phyloP scores from a whole-genome alignment of 2,797 vertebrate species.

The Furcifer pardalis region DNA sequence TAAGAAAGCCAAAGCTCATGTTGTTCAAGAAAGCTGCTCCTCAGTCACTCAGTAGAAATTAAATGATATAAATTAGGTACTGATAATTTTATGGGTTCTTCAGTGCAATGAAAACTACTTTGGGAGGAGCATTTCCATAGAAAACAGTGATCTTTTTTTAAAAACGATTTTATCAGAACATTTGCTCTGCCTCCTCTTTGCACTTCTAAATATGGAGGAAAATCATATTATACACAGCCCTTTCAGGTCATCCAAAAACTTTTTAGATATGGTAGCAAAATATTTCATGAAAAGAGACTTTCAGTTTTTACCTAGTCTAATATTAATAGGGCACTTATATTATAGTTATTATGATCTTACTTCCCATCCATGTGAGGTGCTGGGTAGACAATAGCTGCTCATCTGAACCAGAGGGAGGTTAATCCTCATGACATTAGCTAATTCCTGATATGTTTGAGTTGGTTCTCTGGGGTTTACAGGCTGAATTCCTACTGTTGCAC shows the following conservation, averaged over 20 bases:
- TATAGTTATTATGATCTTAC: conserved; percentile 9
- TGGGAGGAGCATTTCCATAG: not conserved
- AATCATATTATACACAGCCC: not conserved
- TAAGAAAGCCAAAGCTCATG: conserved; percentile 10
- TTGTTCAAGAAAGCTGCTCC: not conserved
- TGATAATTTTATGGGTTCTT: not conserved
- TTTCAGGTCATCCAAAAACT: not conserved
- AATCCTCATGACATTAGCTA: conserved; percentile 18
- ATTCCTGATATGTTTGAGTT: conserved; percentile 8
- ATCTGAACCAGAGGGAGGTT: not conserved
- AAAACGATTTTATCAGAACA: not conserved
- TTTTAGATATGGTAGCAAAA: not conserved
- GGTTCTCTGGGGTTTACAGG: not conserved
- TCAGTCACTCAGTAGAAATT: conserved; percentile 13
- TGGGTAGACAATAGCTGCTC: conserved; percentile 3
- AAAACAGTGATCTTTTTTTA: not conserved
- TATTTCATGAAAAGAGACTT: not conserved
- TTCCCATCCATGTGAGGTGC: conserved; percentile 1
- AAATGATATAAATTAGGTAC: not conserved
- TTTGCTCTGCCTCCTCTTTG: too few relatives aligned
- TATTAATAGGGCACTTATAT: not conserved
- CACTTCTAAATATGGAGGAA: not conserved
- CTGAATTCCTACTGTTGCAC: not conserved
- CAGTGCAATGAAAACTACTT: not conserved
- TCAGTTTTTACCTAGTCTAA: not conserved